These are phyloP conservation scores for Plutomurus gul DNA, from an alignment of 1,140 invertebrate species.

Conservation along the genomic window DNA sequence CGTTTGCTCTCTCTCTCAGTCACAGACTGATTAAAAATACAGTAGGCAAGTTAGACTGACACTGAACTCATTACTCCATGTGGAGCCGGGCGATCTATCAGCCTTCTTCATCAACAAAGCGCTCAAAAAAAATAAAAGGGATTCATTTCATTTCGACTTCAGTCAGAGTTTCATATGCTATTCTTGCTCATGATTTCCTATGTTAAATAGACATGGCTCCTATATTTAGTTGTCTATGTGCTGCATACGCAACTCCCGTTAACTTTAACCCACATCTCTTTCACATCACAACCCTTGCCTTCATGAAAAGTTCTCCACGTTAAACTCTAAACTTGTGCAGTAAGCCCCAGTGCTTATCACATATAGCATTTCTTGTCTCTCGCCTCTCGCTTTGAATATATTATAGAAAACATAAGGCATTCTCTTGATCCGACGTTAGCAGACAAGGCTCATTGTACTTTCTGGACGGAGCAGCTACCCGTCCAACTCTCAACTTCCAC, in stretches of 20 bases:
- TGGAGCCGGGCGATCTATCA: constrained; percentile 41
- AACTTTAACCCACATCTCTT: not conserved
- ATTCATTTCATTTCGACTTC: constrained; percentile 33
- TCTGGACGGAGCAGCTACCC: not conserved
- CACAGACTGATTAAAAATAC: constrained; percentile 41
- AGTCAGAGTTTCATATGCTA: not conserved
- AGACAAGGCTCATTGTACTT: not conserved
- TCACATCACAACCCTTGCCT: not conserved
- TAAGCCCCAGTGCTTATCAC: too few species aligned
- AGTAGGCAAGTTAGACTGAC: constrained; percentile 40
- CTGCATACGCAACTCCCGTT: not conserved
- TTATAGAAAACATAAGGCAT: not conserved
- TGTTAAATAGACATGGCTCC: too few species aligned
- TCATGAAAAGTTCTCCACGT: not conserved
- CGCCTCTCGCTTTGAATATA: constrained; percentile 7
- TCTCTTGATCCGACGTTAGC: not conserved
- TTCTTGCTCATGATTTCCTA: not conserved
- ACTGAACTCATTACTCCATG: constrained; percentile 51
- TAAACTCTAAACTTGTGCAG: too few species aligned
- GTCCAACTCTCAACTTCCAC: not conserved
- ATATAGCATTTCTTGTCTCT: not conserved
- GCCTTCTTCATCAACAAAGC: constrained; percentile 37
- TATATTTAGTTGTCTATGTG: too few species aligned
- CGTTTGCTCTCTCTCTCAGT: constrained; percentile 11
- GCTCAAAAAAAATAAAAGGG: constrained; percentile 19